Evolutionary conservation across 2,888 invertebrate genomes (phyloP).

Genomic region (Scaptomyza polygonia): DNA sequence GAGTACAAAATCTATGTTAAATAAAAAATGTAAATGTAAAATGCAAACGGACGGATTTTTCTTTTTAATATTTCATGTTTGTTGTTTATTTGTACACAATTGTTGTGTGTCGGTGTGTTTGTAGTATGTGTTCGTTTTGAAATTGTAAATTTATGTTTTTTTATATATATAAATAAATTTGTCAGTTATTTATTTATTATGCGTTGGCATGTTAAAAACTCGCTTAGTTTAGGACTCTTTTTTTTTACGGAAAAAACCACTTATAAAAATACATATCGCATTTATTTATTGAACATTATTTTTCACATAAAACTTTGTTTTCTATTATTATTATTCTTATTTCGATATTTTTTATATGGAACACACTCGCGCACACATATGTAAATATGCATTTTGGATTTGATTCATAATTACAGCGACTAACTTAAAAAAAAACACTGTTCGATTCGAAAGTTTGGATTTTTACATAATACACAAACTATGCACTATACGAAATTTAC

Average conservation of each 20-base stretch:
- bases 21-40: constrained; percentile 10
- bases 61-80: constrained; percentile 54
- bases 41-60: constrained; percentile 11
- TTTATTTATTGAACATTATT: constrained; percentile 61
- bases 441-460: constrained; percentile 49
- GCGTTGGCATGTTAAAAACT: constrained; percentile 73
- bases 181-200: constrained; percentile 39
- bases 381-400: constrained; percentile 31
- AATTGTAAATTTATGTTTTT: constrained; percentile 46
- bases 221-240: constrained; percentile 55
- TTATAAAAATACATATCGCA: constrained; percentile 80
- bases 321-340: constrained; percentile 9
- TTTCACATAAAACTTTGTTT: constrained; percentile 56
- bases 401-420: constrained; percentile 39
- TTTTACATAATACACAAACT: constrained; percentile 29
- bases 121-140: constrained; percentile 29
- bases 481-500: constrained; percentile 47
- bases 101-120: constrained; percentile 61
- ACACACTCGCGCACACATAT: constrained; percentile 36
- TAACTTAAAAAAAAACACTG: constrained; percentile 34
- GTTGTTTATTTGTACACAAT: constrained; percentile 69
- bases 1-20: too few relatives aligned
- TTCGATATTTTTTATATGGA: constrained; percentile 45
- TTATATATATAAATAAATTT: constrained; percentile 72
- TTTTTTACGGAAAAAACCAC: constrained; percentile 61